Conservation (phyloP, 2,797 vertebrate species). For the Glossophaga mutica region DNA sequence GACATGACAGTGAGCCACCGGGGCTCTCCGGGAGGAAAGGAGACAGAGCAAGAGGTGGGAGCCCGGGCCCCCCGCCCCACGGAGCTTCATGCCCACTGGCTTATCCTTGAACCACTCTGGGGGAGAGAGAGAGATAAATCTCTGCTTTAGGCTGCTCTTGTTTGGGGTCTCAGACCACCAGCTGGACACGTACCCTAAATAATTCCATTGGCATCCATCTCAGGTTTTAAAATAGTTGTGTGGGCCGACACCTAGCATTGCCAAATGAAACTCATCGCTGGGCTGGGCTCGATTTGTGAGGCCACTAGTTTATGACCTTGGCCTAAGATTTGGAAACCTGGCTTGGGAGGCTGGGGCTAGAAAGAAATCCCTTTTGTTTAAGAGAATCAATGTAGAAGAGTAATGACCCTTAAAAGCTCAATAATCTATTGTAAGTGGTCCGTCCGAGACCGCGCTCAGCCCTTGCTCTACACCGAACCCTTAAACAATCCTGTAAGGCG, state of each 20-base stretch:
- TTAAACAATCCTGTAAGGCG: neutral
- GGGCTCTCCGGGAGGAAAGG: neutral
- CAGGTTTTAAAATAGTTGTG: neutral
- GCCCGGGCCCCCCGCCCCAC: neutral
- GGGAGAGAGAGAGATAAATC: neutral
- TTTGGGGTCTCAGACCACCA: neutral
- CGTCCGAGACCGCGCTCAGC: neutral
- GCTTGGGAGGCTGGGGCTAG: neutral
- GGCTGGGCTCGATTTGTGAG: neutral
- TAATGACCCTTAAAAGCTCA: neutral
- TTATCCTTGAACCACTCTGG: too few relatives aligned
- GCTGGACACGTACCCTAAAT: neutral
- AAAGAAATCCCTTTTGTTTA: neutral
- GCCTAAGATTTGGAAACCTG: neutral
- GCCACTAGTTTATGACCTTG: neutral
- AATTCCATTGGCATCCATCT: neutral
- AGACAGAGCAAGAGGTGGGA: neutral
- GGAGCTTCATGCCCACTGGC: neutral
- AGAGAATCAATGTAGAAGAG: neutral
- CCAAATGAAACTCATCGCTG: rapidly evolving
- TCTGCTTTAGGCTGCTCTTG: neutral
- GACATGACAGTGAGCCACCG: rapidly evolving
- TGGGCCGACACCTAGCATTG: neutral
- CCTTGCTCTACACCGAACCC: neutral
- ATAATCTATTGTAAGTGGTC: neutral